Evolutionary conservation across 2,113 vertebrate genomes (phyloP).

Genomic region (Pteruthius melanotis): DNA sequence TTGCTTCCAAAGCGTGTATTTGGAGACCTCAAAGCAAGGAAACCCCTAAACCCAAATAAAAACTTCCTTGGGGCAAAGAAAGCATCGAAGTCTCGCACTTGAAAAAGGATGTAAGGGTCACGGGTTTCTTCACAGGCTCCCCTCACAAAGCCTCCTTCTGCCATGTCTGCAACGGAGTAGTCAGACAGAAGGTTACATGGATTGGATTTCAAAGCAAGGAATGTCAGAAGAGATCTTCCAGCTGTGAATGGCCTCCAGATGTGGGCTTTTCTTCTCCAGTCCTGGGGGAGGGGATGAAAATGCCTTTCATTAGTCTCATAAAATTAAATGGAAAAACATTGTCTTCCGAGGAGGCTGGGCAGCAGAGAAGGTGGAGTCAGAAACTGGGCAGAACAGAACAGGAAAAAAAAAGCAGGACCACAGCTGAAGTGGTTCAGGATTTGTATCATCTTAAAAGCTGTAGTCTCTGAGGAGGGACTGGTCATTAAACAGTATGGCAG

Average conservation of each 20-base stretch:
- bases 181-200: slow-evolving; percentile 47
- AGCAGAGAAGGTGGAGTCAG: slow-evolving; percentile 36
- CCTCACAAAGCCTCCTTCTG: neutral
- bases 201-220: slow-evolving; percentile 73
- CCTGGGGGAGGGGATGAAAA: neutral
- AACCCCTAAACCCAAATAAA: neutral
- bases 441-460: neutral
- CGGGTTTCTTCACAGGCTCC: neutral
- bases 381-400: neutral
- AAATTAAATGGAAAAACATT: slow-evolving; percentile 67
- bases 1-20: neutral
- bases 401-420: neutral
- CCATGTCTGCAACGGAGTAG: slow-evolving; percentile 4
- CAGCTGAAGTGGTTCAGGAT: neutral
- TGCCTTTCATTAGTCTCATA: slow-evolving; percentile 38
- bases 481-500: neutral
- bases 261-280: slow-evolving; percentile 59
- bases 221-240: slow-evolving; percentile 64
- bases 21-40: neutral
- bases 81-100: neutral
- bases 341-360: neutral
- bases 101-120: neutral
- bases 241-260: slow-evolving; percentile 75
- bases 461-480: neutral
- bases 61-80: neutral